Percentiles rank a stretch among this genome's conserved stretches.
Conservation (phyloP, 2,113 vertebrate genomes). For the Corythoichthys haematopterus region DNA sequence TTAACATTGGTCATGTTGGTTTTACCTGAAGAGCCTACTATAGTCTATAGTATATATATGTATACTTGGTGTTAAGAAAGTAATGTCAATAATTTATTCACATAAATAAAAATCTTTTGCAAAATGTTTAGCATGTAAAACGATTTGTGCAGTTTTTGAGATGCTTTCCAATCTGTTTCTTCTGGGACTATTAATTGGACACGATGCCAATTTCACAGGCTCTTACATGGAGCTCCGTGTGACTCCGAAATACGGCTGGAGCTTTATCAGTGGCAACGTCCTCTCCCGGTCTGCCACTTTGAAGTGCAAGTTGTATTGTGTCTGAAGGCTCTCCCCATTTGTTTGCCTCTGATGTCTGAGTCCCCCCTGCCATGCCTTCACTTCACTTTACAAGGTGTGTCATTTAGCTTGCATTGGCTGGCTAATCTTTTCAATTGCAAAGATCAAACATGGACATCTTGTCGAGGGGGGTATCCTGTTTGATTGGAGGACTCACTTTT, state of each 20-base stretch:
- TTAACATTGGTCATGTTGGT: no score
- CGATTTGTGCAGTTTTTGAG: neutral
- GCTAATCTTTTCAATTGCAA: slow-evolving; percentile 64
- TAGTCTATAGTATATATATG: neutral
- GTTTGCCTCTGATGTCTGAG: slow-evolving; percentile 68
- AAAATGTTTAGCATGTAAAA: neutral
- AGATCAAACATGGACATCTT: slow-evolving; percentile 59
- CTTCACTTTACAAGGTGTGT: slow-evolving; percentile 66
- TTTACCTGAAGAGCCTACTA: no score
- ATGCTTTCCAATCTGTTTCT: neutral
- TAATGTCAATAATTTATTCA: neutral
- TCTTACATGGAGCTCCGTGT: neutral
- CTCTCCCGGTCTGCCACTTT: slow-evolving; percentile 50
- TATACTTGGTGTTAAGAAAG: neutral
- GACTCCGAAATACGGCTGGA: slow-evolving; percentile 2
- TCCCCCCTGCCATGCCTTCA: slow-evolving; percentile 57
- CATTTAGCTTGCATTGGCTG: slow-evolving; percentile 58
- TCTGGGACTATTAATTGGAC: neutral
- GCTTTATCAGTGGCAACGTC: slow-evolving; percentile 39
- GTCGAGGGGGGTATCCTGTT: slow-evolving; percentile 40
- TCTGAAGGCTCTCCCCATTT: slow-evolving; percentile 68
- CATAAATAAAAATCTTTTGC: no score
- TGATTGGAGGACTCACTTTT: slow-evolving; percentile 50
- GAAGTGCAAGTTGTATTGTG: slow-evolving; percentile 66
- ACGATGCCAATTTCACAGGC: neutral